phyloP scores from a whole-genome alignment of 2,113 vertebrate genomes.

The human (Homo sapiens) region DNA sequence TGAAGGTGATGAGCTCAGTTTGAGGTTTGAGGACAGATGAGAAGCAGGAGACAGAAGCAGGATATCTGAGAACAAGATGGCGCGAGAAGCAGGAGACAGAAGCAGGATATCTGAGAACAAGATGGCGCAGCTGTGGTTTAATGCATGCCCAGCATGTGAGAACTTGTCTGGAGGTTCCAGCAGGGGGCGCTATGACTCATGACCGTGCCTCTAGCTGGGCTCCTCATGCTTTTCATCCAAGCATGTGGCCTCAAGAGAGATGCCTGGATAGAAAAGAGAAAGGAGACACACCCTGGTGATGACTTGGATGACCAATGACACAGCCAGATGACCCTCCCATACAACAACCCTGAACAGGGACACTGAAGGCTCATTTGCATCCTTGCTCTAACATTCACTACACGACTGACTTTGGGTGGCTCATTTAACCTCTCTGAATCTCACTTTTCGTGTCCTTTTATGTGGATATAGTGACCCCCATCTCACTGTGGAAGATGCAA shows the following conservation, averaged over 20 bases:
- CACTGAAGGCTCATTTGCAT: too few species aligned
- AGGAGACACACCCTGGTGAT: not conserved
- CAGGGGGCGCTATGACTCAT: not conserved
- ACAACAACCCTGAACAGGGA: not conserved
- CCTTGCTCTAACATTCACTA: not conserved
- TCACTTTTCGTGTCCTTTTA: not conserved
- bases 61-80: too few species aligned
- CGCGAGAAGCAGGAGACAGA: too few species aligned
- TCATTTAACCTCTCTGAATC: not conserved
- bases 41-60: not conserved
- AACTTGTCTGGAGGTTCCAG: not conserved
- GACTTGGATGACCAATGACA: not conserved
- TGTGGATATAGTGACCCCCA: not conserved
- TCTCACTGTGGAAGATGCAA: not conserved
- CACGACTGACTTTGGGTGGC: fast-evolving
- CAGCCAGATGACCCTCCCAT: fast-evolving
- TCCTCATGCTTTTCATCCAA: not conserved
- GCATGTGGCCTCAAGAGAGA: not conserved
- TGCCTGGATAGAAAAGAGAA: not conserved
- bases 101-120: not conserved
- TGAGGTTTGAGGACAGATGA: not conserved
- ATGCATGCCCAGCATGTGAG: not conserved
- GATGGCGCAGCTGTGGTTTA: not conserved
- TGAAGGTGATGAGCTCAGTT: not conserved
- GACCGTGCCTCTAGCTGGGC: not conserved